Evolutionary conservation across 2,888 invertebrate genomes (phyloP).

Genomic region (Apoda limacodes): DNA sequence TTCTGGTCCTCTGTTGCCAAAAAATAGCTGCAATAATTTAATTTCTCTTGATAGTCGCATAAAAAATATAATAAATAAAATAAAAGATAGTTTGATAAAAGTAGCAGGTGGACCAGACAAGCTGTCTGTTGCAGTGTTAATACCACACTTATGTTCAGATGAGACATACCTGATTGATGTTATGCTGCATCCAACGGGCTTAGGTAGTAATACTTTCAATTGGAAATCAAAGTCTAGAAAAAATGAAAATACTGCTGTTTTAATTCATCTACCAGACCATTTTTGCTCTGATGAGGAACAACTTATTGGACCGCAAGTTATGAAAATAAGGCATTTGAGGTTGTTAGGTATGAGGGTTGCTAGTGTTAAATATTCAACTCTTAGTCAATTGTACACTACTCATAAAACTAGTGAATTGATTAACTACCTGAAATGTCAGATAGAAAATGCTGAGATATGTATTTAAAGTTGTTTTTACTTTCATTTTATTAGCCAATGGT

Average conservation of each 20-base stretch:
- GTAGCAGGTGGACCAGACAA: constrained; percentile 55
- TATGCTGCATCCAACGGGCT: constrained; percentile 61
- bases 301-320: constrained; percentile 72
- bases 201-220: constrained; percentile 45
- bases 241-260: constrained; percentile 64
- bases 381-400: constrained; percentile 57
- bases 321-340: constrained; percentile 73
- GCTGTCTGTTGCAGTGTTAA: constrained; percentile 57
- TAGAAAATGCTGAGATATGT: too few relatives aligned
- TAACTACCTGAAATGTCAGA: constrained; percentile 23
- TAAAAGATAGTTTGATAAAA: constrained; percentile 45
- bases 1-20: constrained; percentile 67
- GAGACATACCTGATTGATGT: constrained; percentile 72
- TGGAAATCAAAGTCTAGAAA: constrained; percentile 50
- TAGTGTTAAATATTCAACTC: constrained; percentile 62
- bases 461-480: too few relatives aligned
- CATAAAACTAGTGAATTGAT: constrained; percentile 55
- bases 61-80: constrained; percentile 55
- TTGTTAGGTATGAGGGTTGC: constrained; percentile 74
- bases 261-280: constrained; percentile 75
- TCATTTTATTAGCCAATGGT: too few relatives aligned
- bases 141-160: constrained; percentile 67
- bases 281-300: constrained; percentile 68
- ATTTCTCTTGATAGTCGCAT: constrained; percentile 65
- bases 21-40: constrained; percentile 61